A percentile compares a stretch with the other conserved stretches of the same genome.
Evolutionary conservation across 2,888 invertebrate species (phyloP).

Genomic region (Xanthorhoe designata): DNA sequence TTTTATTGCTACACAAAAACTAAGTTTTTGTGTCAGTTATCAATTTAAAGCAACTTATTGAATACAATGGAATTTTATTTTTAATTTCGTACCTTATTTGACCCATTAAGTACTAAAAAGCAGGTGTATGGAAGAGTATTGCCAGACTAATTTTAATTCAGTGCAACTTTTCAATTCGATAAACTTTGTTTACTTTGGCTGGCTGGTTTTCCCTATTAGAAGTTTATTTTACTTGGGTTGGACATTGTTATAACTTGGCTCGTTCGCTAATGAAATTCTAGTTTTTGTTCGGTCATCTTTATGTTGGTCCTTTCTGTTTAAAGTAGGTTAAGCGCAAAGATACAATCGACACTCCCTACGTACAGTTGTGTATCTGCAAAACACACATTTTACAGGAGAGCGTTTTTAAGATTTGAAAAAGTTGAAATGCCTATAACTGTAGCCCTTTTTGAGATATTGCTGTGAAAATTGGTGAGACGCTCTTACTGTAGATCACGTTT

Average conservation of each 20-base stretch:
- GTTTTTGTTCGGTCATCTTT: constrained; percentile 10
- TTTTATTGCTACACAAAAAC: too few species aligned
- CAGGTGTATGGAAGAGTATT: not conserved
- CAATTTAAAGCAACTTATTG: too few species aligned
- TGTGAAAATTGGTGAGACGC: too few species aligned
- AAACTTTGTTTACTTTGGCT: constrained; percentile 19
- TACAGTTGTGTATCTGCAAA: not conserved
- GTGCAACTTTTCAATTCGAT: constrained; percentile 20
- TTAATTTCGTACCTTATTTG: not conserved
- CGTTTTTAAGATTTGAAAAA: too few species aligned
- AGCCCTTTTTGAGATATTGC: too few species aligned
- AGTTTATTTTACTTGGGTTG: constrained; percentile 34
- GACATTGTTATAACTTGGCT: constrained; percentile 28
- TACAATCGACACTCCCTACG: not conserved
- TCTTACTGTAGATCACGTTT: too few species aligned
- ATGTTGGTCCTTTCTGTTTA: not conserved
- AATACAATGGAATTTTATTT: not conserved
- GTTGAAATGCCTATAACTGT: too few species aligned
- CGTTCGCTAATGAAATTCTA: constrained; percentile 26
- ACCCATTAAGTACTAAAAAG: not conserved
- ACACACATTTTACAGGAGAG: too few species aligned
- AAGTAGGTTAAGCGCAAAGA: not conserved
- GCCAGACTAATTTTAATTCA: constrained; percentile 13
- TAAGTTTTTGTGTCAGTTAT: too few species aligned
- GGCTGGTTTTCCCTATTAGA: constrained; percentile 37